Evolutionary conservation across 2,797 vertebrate genomes (phyloP), one percentile per base, ranked within the genome.

Genomic region (Malacoctenus gilli): DNA sequence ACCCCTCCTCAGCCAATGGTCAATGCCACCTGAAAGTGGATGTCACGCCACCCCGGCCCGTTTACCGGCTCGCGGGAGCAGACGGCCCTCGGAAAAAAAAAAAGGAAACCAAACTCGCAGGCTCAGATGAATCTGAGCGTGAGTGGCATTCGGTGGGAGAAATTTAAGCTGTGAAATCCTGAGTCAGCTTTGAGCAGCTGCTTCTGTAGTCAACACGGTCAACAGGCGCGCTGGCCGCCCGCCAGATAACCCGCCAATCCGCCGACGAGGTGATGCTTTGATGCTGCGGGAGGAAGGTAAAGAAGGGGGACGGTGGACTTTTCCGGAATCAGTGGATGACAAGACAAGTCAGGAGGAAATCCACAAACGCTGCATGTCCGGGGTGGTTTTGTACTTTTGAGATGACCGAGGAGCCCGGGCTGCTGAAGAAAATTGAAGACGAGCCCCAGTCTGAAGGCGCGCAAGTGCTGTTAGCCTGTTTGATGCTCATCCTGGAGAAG

Each of bases 141-240:
- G 75, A 84, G 68, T 73, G 71, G 63, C 74, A 40, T 69, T 59
- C 3, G 8, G 46, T 14, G 47, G 41, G 61, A 78, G 64, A 72
- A 76, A 69, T 80, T 76, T 52, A 61, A 82, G 77, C 71, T 42
- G 80, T 75, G 80, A 83, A 69, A 83, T 65, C 59, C 77, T 71
- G 82, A 86, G 79, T 88, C 88, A 84, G 79, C 77, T 63, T 34
- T 3, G 10, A 86, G 73, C 80, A 80, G 80, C 68, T 82, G 84
- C 80, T 87, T 84, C 25, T 82, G 73, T 73, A 80, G 80, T 85
- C 75, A 56, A 70, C 70, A 53, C 18, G 28, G 59, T 72, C 70
- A 70, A 68, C 64, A 68, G 63, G 69, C 46, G n/a, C 46, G 42
- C 51, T 49, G 73, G 78, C 70, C 57, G 62, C 18, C 54, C 21